Base-by-base conservation (phyloP, 2,113 vertebrate genomes). In the Halichoerus grypus region DNA sequence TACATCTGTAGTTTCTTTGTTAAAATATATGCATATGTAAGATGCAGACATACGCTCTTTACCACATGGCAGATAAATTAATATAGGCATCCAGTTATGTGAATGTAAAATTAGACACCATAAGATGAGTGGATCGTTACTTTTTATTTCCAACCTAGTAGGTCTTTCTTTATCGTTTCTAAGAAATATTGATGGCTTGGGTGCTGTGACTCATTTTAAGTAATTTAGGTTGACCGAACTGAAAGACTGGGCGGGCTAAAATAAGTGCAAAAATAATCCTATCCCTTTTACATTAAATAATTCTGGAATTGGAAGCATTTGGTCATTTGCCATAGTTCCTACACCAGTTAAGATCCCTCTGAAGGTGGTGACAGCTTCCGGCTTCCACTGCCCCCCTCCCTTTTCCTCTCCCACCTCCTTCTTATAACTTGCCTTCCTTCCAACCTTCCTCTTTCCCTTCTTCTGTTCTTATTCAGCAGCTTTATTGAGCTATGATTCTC, bases 81-180 rank as follows among this genome's bases (percentile, higher is more conserved):
- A 51, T 84, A 65, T 65, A 96, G 24, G 19, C 4, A 42, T 77
- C 36, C 67, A 95, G 33, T 83, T 88, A 57, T 46, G 31, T 84
- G 26, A 93, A 69, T 88, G 51, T 88, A 69, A 84, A 96, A 84
- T 88, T 69, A 88, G 67, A 61, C 33, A 87, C 42, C n/a, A 94
- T 91, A 92, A 83, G 19, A 77, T 33, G 39, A 3, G 12, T 72
- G 8, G 51, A 24, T 95, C 11, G 2, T 63, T 94, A 85, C 76
- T 65, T 88, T 86, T 63, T 3, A 33, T 69, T 36, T 21, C 7
- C 51, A 74, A 53, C 39, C 26, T 79, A 28, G 5, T 46, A 87
- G 53, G 42, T 63, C n/a, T 81, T 42, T 88, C 67, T 92, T 33
- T 87, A 63, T 11, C 88, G 8, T 24, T 31, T 82, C 24, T 91